Conservation (phyloP, 2,888 invertebrate species). For the Synanthedon myopaeformis region DNA sequence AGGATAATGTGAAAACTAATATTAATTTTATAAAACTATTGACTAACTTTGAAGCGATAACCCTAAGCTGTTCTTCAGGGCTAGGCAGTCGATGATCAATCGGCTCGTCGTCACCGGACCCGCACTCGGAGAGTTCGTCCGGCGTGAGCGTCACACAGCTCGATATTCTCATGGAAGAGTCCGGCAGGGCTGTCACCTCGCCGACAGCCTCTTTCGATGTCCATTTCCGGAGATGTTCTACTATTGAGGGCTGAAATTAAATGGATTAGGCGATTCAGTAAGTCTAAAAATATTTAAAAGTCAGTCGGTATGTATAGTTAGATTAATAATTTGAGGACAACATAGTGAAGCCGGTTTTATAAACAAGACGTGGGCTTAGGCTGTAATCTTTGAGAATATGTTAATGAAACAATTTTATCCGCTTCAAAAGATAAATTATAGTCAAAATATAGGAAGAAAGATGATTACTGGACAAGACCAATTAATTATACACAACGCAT, state of each 20-base stretch:
- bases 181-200: constrained; percentile 83
- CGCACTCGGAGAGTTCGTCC: constrained; percentile 65
- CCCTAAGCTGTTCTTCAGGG: constrained; percentile 87
- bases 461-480: no score
- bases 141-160: constrained; percentile 60
- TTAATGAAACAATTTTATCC: background rate
- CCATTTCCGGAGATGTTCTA: constrained; percentile 85
- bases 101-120: constrained; percentile 75
- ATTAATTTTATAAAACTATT: no score
- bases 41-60: constrained; percentile 83
- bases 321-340: no score
- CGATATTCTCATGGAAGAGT: constrained; percentile 80
- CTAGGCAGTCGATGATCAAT: constrained; percentile 89
- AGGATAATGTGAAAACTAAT: no score
- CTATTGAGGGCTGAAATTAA: constrained; percentile 78
- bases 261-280: background rate
- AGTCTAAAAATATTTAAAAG: background rate
- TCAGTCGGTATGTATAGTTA: background rate
- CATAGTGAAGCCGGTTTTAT: no score
- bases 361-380: no score
- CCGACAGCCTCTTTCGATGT: constrained; percentile 86
- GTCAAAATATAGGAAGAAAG: no score
- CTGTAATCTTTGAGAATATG: no score
- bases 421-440: no score
- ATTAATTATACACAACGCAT: no score